Percentiles rank a stretch among this genome's conserved stretches.
phyloP scores from a whole-genome alignment of 2,888 invertebrate genomes.

The Parnassius orleans region DNA sequence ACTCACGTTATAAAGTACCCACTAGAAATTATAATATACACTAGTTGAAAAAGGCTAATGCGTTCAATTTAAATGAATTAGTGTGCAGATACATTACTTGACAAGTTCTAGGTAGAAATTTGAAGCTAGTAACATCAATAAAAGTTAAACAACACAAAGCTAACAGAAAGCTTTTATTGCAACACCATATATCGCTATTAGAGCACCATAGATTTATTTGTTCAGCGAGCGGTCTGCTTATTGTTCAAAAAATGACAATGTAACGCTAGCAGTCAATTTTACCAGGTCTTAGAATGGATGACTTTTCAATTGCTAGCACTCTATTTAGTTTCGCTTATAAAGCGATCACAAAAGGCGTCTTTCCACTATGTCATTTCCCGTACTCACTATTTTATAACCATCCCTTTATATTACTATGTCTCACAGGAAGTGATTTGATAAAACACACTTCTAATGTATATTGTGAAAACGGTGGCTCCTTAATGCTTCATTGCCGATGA shows the following conservation, averaged over 20 bases:
- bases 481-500: slow-evolving; percentile 74
- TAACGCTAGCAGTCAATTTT: slow-evolving; percentile 47
- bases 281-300: slow-evolving; percentile 54
- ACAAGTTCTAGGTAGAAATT: too few relatives aligned
- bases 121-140: slow-evolving; percentile 41
- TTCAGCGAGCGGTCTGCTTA: slow-evolving; percentile 44
- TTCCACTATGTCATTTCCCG: slow-evolving; percentile 75
- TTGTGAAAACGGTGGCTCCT: slow-evolving; percentile 69
- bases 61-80: too few relatives aligned
- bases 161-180: slow-evolving; percentile 45
- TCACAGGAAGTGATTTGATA: slow-evolving; percentile 76
- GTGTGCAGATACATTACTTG: too few relatives aligned
- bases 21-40: too few relatives aligned
- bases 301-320: slow-evolving; percentile 75
- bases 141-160: slow-evolving; percentile 49
- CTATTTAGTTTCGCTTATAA: slow-evolving; percentile 60
- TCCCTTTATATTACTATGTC: slow-evolving; percentile 53
- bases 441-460: slow-evolving; percentile 76
- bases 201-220: slow-evolving; percentile 56
- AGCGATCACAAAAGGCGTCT: slow-evolving; percentile 52
- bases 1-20: too few relatives aligned
- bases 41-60: too few relatives aligned
- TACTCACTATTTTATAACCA: slow-evolving; percentile 66
- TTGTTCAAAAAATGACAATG: slow-evolving; percentile 56
- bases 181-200: too few relatives aligned